Evolutionary conservation across 2,888 invertebrate genomes (phyloP).

Genomic region (Idaea biselata): DNA sequence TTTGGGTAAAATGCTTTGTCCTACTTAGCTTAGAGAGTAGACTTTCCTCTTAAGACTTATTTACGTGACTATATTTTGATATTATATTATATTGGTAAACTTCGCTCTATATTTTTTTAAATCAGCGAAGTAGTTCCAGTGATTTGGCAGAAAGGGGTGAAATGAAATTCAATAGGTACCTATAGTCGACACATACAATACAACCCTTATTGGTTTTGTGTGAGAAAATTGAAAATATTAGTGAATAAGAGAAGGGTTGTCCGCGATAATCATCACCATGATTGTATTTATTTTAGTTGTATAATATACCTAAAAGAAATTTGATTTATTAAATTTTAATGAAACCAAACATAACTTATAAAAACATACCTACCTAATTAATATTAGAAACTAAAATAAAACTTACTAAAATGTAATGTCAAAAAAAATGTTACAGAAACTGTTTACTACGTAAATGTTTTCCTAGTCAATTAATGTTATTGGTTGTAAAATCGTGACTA

Average conservation of each 20-base stretch:
- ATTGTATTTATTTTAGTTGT: neutral
- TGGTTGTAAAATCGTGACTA: too few species aligned
- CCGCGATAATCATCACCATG: neutral
- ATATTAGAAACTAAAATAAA: too few species aligned
- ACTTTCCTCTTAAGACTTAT: neutral
- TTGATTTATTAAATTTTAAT: too few species aligned
- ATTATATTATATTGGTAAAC: constrained; percentile 8
- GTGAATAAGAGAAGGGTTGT: neutral
- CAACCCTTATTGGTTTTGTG: constrained; percentile 39
- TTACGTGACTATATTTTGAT: neutral
- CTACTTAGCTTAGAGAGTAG: too few species aligned
- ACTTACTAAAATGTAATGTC: too few species aligned
- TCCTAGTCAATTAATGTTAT: too few species aligned
- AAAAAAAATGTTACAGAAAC: too few species aligned
- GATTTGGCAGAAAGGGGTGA: constrained; percentile 47
- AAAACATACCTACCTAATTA: too few species aligned
- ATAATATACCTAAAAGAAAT: neutral
- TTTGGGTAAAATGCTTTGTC: too few species aligned
- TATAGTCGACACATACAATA: constrained; percentile 17
- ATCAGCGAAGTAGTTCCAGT: constrained; percentile 32
- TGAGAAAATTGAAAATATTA: constrained; percentile 3
- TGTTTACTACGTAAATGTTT: too few species aligned
- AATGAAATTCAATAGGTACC: constrained; percentile 44
- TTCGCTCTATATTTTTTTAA: constrained; percentile 33
- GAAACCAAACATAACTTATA: too few species aligned